Evolutionary conservation across 2,888 invertebrate species (phyloP).

Genomic region (Agonopterix arenella): DNA sequence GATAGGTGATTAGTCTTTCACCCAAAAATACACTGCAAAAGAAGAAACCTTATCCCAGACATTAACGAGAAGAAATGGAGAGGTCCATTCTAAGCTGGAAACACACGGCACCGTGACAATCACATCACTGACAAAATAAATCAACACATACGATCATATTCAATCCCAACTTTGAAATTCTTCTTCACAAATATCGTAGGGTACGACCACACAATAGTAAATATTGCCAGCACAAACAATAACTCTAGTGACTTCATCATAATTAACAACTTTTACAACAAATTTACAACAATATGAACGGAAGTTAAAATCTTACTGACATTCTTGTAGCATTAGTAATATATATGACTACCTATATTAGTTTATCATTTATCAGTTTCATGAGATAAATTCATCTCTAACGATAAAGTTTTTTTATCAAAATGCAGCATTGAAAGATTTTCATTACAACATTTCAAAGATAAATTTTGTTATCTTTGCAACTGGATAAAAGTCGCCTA

Average conservation of each 20-base stretch:
- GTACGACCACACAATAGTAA: conserved; percentile 21
- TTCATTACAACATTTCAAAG: no score
- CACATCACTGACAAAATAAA: background rate
- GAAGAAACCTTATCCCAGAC: no score
- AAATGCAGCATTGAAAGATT: no score
- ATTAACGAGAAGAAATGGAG: no score
- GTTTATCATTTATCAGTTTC: background rate
- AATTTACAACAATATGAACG: background rate
- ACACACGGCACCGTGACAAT: no score
- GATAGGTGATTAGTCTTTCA: no score
- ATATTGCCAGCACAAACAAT: conserved; percentile 11
- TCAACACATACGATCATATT: conserved; percentile 55
- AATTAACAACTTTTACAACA: background rate
- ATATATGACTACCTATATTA: background rate
- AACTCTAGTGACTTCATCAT: conserved; percentile 14
- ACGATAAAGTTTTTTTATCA: no score
- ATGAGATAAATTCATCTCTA: background rate
- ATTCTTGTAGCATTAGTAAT: background rate
- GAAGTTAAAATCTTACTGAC: background rate
- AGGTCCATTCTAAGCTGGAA: no score
- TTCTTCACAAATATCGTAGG: conserved; percentile 37
- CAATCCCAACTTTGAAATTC: conserved; percentile 56
- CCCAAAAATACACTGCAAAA: no score
- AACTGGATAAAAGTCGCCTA: no score
- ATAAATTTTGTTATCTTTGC: no score